A percentile compares a stretch with the other conserved stretches of the same genome.
Conservation (phyloP, 1,140 invertebrate species). For the Euura lappo region DNA sequence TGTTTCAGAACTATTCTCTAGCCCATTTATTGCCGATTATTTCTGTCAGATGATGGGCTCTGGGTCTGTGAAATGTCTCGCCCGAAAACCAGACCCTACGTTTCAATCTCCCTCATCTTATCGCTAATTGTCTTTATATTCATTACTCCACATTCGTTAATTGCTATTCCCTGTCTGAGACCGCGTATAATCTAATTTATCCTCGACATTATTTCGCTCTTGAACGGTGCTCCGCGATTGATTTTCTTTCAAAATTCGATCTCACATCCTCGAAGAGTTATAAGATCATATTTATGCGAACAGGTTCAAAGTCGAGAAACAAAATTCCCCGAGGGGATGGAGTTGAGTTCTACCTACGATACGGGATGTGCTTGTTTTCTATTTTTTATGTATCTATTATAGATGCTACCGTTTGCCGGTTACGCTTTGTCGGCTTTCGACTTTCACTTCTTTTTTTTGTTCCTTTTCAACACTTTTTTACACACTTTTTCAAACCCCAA, state of each 20-base stretch:
- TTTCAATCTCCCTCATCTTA: not conserved
- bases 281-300: not conserved
- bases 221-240: no score
- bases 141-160: slow-evolving; percentile 4
- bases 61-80: not conserved
- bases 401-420: not conserved
- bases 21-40: not conserved
- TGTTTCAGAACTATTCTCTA: not conserved
- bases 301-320: not conserved
- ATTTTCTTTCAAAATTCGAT: no score
- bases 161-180: not conserved
- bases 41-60: not conserved
- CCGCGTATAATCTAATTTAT: not conserved
- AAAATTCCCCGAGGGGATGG: not conserved
- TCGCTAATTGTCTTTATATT: slow-evolving; percentile 7
- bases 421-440: not conserved
- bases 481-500: not conserved
- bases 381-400: not conserved
- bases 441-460: not conserved
- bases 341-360: not conserved
- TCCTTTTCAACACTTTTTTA: no score
- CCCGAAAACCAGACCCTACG: not conserved
- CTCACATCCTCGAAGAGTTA: not conserved
- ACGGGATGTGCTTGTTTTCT: not conserved
- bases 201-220: not conserved